Evolutionary conservation across 2,888 invertebrate genomes (phyloP).

Genomic region (Nomada lathburiana): DNA sequence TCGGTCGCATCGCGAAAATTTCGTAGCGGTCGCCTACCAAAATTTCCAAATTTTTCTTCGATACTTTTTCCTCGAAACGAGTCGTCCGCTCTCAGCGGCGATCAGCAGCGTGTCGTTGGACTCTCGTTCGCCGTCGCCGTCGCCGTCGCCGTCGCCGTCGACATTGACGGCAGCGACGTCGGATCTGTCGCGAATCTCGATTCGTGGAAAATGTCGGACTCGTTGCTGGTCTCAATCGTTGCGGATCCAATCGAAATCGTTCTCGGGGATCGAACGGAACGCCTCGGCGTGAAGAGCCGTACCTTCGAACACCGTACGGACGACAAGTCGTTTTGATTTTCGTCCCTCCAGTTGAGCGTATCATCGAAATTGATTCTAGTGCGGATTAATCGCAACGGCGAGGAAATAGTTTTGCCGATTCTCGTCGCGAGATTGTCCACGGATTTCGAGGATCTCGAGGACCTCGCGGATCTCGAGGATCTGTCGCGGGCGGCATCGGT

Average conservation of each 20-base stretch:
- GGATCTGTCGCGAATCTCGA: background rate
- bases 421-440: slow-evolving; percentile 50
- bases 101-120: background rate
- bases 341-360: slow-evolving; percentile 66
- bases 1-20: too few relatives aligned
- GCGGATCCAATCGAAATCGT: too few relatives aligned
- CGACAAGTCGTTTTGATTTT: slow-evolving; percentile 67
- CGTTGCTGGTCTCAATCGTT: too few relatives aligned
- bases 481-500: background rate
- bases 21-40: slow-evolving; percentile 54
- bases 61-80: slow-evolving; percentile 27
- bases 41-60: slow-evolving; percentile 71
- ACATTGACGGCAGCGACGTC: background rate
- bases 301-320: background rate
- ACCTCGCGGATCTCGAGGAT: background rate
- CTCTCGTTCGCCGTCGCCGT: background rate
- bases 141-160: background rate
- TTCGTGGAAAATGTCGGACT: background rate
- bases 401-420: slow-evolving; percentile 12
- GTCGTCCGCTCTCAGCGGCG: background rate
- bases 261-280: background rate
- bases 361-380: slow-evolving; percentile 69
- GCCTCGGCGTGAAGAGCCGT: background rate
- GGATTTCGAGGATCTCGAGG: slow-evolving; percentile 60
- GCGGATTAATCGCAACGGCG: slow-evolving; percentile 58